Evolutionary conservation across 2,113 vertebrate genomes (phyloP), one percentile per base, ranked within the genome.

Genomic region (Rutilus rutilus): DNA sequence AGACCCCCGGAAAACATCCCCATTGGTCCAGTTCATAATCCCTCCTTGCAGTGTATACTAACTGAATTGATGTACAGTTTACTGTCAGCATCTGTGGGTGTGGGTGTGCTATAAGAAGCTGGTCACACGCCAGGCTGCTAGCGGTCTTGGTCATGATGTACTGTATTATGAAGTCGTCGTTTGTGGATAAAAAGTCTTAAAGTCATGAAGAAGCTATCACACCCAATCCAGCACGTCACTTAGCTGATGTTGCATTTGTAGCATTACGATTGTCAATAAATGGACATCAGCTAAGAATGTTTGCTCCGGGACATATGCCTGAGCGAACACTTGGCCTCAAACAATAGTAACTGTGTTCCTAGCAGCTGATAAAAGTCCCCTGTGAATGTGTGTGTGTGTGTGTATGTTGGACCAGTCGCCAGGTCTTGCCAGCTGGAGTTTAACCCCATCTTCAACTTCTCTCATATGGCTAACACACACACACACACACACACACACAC

Each of bases 231-330:
- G 69, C 73, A 50, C n/a, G 27, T 27, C 42, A 50, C 73, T 27
- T 50, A 27, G 23, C n/a, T 75, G 14, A 75, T 75, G 42, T 75
- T 45, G 42, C n/a, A 75, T 50, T 75, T 75, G 45, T 50, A 75
- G 73, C 73, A 50, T 50, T 75, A 75, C 45, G n/a, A 10, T 75
- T 75, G n/a, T 75, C n/a, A 75, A 75, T 75, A 23, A 75, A 75
- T 27, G 39, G 73, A 75, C n/a, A 75, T 75, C 73, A 75, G 73
- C 73, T 75, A n/a, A 50, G 73, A 75, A 50, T 75, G 42, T 75
- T 75, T 75, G 73, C 73, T 50, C 42, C 5, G 4, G 33, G 21
- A 42, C 36, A 6, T 39, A 23, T 42, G 36, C 36, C 36, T 75
- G 45, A 75, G 12, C 27, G 73, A 75, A 75, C 73, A 75, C 73